These are phyloP conservation scores for Labeo calbasu DNA, from an alignment of 2,797 vertebrate species.

Conservation along the genomic window DNA sequence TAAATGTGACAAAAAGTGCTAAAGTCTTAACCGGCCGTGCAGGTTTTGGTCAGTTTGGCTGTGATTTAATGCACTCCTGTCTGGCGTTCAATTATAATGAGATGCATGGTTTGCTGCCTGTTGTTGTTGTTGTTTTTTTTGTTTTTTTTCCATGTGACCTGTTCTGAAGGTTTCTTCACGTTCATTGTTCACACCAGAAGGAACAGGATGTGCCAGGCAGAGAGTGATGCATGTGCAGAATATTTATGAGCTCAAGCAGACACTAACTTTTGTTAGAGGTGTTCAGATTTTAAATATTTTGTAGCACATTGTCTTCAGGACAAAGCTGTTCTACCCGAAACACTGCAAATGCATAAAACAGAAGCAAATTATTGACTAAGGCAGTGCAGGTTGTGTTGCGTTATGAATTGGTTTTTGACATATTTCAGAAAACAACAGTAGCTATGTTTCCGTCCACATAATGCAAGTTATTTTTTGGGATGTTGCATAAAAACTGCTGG, in stretches of 20 bases:
- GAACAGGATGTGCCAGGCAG: slow-evolving; percentile 6
- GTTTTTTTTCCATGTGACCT: not conserved
- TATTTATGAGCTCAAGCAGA: not conserved
- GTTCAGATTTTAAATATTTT: not conserved
- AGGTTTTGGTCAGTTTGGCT: not conserved
- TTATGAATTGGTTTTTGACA: not conserved
- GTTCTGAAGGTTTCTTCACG: not conserved
- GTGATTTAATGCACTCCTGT: not conserved
- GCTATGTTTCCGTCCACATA: not conserved
- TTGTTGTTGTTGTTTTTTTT: not conserved
- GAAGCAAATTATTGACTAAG: not conserved
- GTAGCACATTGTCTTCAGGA: not conserved
- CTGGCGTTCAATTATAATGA: not conserved
- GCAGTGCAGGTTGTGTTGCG: not conserved
- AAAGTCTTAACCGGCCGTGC: not conserved
- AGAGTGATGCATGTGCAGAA: slow-evolving; percentile 1
- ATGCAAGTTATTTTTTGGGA: not conserved
- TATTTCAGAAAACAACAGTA: too few relatives aligned
- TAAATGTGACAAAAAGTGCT: not conserved
- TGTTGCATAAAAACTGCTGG: not conserved
- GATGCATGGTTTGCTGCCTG: not conserved
- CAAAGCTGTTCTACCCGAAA: not conserved
- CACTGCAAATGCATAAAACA: not conserved
- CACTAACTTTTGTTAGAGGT: not conserved
- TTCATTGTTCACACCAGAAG: not conserved